Evolutionary conservation across 30 jellyfish, hydroid and myxozoan genomes (phyloP), one percentile per base, ranked within the genome.

Genomic region (Hydractinia symbiolongicarpus): DNA sequence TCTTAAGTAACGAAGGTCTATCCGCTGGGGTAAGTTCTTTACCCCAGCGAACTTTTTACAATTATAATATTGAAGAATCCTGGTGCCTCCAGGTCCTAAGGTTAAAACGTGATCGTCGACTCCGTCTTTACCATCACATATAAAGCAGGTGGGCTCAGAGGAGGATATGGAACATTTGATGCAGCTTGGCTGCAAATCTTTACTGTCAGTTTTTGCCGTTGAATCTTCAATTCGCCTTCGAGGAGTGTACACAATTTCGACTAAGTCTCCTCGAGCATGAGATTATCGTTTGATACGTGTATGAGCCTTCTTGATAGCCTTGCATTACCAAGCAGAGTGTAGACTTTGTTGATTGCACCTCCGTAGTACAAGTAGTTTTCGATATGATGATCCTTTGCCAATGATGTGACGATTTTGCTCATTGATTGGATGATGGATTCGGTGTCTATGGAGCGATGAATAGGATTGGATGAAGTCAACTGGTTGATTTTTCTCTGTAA

Each of bases 41-140:
- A n/a, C n/a, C 7, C 20, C 83, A 8, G 75, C 76, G 54, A 74
- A 74, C 83, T 40, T 30, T 50, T 8, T 51, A 50, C 83, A 72
- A 19, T 60, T 72, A 50, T 72, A 50, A 50, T 72, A 74, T 57
- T 74, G 75, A 74, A 74, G 51, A 55, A 50, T 74, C 83, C 20
- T 74, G 7, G 50, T 8, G 8, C 83, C 83, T 8, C 83, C 83
- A 74, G 83, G 83, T 44, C 83, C 83, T 21, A 69, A 40, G 13
- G 83, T 8, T 40, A 69, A 21, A 8, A 74, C 76, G 54, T 74
- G 83, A 40, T 74, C 83, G 8, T 17, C 5, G n/a, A 57, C 68
- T 10, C 68, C 68, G 10, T 57, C 68, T 57, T 57, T 57, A n/a
- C 13, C 10, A n/a, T 57, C n/a, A 57, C 68, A 57, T 10, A 57